These are phyloP conservation scores for Microtus pennsylvanicus DNA, from an alignment of 2,113 vertebrate species.

Conservation along the genomic window DNA sequence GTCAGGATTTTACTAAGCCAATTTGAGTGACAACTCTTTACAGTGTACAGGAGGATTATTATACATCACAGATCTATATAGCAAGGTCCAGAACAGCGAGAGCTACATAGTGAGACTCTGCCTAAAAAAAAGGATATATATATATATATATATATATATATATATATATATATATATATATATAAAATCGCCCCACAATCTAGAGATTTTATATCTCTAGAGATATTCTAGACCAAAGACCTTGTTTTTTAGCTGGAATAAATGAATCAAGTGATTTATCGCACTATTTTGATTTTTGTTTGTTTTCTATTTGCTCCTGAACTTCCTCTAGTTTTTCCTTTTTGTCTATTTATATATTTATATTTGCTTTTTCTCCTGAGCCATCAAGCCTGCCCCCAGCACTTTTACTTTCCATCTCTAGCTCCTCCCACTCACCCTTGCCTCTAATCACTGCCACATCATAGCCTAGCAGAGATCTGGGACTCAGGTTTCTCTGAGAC, in stretches of 20 bases:
- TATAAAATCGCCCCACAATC: neutral
- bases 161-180: no score
- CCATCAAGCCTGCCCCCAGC: neutral
- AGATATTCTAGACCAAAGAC: neutral
- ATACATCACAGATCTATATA: no score
- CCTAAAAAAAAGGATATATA: no score
- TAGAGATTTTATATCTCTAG: neutral
- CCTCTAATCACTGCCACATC: neutral
- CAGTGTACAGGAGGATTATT: no score
- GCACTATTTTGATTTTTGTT: neutral
- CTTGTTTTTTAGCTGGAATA: conserved; percentile 10
- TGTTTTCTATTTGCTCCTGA: neutral
- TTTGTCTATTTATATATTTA: neutral
- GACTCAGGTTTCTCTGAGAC: neutral
- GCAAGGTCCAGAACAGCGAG: neutral
- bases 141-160: no score
- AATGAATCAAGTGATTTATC: conserved; percentile 24
- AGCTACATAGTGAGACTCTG: neutral
- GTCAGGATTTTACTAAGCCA: no score
- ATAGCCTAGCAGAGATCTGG: neutral
- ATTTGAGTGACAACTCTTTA: no score
- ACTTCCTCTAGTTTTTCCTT: neutral
- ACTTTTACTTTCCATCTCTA: neutral
- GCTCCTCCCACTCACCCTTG: neutral
- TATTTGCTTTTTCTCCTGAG: neutral